Evolutionary conservation across 1,140 invertebrate species (phyloP), one percentile per base, ranked within the genome.

Genomic region (Conopomorpha cramerella): DNA sequence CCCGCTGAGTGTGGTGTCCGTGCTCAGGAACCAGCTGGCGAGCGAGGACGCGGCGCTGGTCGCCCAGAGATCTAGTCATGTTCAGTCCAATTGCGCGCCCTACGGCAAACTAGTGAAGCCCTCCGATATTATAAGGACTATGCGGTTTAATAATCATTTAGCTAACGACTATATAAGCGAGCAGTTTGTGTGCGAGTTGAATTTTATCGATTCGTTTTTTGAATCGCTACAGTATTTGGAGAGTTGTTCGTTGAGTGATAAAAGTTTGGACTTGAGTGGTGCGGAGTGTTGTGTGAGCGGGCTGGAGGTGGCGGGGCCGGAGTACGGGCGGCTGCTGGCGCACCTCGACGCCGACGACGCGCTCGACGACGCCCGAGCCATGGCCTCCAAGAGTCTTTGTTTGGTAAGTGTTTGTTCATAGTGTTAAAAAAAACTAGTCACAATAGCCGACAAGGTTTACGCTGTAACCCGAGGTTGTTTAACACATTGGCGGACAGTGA

Each of bases 141-240:
- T 74, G 51, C 57, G 55, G 48, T 45, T 62, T 49, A 60, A 61
- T 49, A 57, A 46, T 34, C 51, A 51, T 32, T 44, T 68, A 36
- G 55, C 55, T 34, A 61, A 41, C 28, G 56, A 63, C 37, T 64
- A 53, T 32, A 59, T 70, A 8, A 56, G 52, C 41, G 63, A 71
- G 39, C 65, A 74, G 49, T 74, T 74, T 43, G 63, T 71, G 44
- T 50, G 58, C 17, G 70, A 74, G 39, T 54, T 74, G 8, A 64
- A 71, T 46, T 74, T 74, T 51, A 72, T 74, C 38, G 67, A 72
- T 49, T 72, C 70, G 3, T 74, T 74, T 49, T 70, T 74, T 53
- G 70, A 74, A 51, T 74, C 70, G 0, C 39, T 74, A 26, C 67
- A 74, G 36, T 74, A 70, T 55, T 57, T 74, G 40, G 70, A 74